Evolutionary conservation across 1,140 invertebrate genomes (phyloP).

Genomic region (Bombus terrestris): DNA sequence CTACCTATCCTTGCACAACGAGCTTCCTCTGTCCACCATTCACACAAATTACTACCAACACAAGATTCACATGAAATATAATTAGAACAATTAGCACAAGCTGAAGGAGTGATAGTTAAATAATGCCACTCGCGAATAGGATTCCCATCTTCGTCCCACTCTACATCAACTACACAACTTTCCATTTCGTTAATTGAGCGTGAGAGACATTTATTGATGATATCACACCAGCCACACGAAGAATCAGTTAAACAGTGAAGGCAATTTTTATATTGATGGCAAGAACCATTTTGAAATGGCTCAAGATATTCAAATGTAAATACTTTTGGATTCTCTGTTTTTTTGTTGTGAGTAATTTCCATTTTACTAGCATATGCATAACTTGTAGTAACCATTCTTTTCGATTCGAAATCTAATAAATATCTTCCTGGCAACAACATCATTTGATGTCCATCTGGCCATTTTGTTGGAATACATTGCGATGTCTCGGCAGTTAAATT

Average conservation of each 20-base stretch:
- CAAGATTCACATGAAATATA: constrained; percentile 93
- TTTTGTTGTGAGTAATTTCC: constrained; percentile 89
- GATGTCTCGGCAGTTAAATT: constrained; percentile 87
- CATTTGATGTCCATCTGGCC: constrained; percentile 84
- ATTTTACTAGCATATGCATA: constrained; percentile 88
- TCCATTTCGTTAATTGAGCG: constrained; percentile 86
- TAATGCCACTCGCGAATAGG: constrained; percentile 87
- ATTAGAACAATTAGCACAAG: constrained; percentile 94
- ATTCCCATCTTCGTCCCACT: constrained; percentile 72
- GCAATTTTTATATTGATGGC: constrained; percentile 91
- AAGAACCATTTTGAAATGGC: constrained; percentile 91
- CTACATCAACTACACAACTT: constrained; percentile 82
- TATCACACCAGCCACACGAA: constrained; percentile 94
- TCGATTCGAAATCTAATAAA: constrained; percentile 89
- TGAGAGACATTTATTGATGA: constrained; percentile 86
- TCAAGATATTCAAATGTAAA: constrained; percentile 95
- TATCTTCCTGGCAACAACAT: constrained; percentile 84
- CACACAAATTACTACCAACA: constrained; percentile 88
- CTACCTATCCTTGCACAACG: constrained; percentile 91
- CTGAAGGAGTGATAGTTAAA: constrained; percentile 89
- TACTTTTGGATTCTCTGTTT: constrained; percentile 88
- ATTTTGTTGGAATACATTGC: constrained; percentile 84
- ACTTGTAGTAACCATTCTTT: constrained; percentile 80
- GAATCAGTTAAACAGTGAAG: constrained; percentile 94
- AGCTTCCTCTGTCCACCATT: constrained; percentile 93